phyloP scores from a whole-genome alignment of 2,113 vertebrate species.

The Dicrurus megarhynchus region DNA sequence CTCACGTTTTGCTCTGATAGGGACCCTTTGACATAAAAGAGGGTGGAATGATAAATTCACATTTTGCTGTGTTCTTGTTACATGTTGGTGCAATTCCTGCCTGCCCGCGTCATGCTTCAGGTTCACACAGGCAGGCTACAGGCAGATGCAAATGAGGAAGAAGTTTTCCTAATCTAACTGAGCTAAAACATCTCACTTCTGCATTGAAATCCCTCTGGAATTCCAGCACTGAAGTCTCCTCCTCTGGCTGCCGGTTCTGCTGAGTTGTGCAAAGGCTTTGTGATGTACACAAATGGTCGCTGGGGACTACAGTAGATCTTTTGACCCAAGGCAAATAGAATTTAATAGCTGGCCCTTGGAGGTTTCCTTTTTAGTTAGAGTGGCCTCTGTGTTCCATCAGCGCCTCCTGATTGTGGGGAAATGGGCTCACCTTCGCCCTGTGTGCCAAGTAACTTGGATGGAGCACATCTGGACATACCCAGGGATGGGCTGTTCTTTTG shows the following conservation, averaged over 20 bases:
- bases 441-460: neutral
- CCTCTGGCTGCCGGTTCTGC: neutral
- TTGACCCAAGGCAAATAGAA: conserved; percentile 18
- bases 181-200: neutral
- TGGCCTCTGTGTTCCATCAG: neutral
- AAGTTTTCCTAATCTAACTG: neutral
- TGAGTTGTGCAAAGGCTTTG: neutral
- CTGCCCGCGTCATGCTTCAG: neutral
- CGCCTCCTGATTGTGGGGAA: neutral
- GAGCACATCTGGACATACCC: neutral
- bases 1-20: neutral
- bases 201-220: neutral
- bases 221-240: neutral
- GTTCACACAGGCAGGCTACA: neutral
- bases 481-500: neutral
- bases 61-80: neutral
- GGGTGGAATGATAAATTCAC: neutral
- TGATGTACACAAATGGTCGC: neutral
- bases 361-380: neutral
- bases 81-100: fast-evolving
- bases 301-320: neutral
- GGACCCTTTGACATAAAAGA: neutral
- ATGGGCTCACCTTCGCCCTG: neutral
- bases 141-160: neutral
- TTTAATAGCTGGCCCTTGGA: conserved; percentile 14